phyloP scores from a whole-genome alignment of 1,140 invertebrate genomes.

The Eciton burchellii region DNA sequence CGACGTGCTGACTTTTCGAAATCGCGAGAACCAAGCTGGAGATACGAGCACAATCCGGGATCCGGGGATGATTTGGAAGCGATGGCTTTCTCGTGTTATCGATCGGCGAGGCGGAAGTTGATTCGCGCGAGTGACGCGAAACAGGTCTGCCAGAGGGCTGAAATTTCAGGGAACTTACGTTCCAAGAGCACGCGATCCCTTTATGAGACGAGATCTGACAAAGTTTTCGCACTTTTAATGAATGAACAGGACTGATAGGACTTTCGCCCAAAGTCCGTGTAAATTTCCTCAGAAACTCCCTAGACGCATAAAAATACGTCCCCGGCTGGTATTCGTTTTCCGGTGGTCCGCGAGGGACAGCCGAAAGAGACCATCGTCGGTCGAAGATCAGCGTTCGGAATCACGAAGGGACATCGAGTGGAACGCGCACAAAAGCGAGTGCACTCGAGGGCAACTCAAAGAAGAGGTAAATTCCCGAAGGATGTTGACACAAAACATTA shows the following conservation, averaged over 20 bases:
- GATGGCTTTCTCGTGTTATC: background rate
- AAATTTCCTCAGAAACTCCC: background rate
- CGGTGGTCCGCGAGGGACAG: background rate
- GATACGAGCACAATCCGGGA: background rate
- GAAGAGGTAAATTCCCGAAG: slow-evolving; percentile 28
- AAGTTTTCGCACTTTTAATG: background rate
- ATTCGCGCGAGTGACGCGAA: background rate
- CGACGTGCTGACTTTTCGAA: slow-evolving; percentile 42
- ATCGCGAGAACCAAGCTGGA: background rate
- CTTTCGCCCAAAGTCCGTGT: background rate
- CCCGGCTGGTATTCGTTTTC: background rate
- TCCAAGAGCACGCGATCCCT: too few relatives aligned
- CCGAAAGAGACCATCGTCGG: background rate
- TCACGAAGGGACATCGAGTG: background rate
- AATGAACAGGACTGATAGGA: background rate
- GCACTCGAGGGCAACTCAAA: slow-evolving; percentile 52
- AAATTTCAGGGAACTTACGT: too few relatives aligned
- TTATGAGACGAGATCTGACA: too few relatives aligned
- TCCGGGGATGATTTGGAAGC: background rate
- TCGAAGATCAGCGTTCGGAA: slow-evolving; percentile 20
- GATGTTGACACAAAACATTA: slow-evolving; percentile 77
- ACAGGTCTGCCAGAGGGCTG: too few relatives aligned
- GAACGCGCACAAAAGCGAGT: slow-evolving; percentile 44
- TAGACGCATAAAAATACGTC: background rate
- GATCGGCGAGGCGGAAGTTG: background rate